phyloP scores from a whole-genome alignment of 2,113 vertebrate genomes.

The Aphyosemion australe region DNA sequence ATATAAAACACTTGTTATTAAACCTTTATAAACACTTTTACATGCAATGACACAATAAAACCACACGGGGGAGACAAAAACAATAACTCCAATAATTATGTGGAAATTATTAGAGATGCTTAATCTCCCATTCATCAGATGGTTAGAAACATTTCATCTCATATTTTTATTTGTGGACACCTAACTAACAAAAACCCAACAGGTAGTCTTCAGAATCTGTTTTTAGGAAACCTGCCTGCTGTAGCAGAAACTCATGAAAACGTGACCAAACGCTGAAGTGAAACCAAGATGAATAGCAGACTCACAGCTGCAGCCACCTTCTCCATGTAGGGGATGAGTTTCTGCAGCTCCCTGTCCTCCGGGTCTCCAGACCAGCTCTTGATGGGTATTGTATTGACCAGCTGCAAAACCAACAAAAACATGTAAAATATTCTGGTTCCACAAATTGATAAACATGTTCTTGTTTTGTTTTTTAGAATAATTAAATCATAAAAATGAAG shows the following conservation, averaged over 20 bases:
- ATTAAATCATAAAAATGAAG: background rate
- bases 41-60: background rate
- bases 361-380: conserved; percentile 77
- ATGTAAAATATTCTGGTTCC: no score
- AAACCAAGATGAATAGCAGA: conserved; percentile 5
- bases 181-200: background rate
- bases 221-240: background rate
- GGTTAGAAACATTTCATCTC: no score
- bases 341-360: conserved; percentile 79
- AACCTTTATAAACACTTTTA: background rate
- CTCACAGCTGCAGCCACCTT: conserved; percentile 76
- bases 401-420: conserved; percentile 59
- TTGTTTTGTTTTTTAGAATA: no score
- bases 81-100: background rate
- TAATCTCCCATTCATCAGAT: background rate
- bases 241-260: background rate
- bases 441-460: no score
- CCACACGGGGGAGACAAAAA: background rate
- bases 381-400: conserved; percentile 81
- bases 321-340: conserved; percentile 75
- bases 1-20: background rate
- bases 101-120: background rate
- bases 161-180: no score
- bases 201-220: background rate
- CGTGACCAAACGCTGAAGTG: background rate